Conservation (phyloP, 2,113 vertebrate species). For the Todiramphus saurophagus region DNA sequence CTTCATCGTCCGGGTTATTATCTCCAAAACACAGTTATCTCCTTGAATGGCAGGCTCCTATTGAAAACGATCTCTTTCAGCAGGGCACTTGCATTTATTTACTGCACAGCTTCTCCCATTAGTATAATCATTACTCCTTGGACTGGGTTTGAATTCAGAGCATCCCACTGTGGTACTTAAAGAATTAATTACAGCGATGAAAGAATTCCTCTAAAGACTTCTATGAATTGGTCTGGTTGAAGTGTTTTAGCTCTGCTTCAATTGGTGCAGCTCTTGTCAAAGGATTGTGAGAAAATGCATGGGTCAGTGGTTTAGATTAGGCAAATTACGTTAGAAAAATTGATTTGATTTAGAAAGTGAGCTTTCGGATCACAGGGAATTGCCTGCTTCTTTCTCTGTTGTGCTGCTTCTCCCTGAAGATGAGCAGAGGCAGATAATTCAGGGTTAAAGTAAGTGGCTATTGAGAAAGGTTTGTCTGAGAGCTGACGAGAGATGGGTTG, state of each 20-base stretch:
- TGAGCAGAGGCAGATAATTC: constrained; percentile 24
- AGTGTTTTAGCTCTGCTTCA: constrained; percentile 56
- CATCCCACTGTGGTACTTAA: constrained; percentile 61
- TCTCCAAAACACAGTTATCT: neutral
- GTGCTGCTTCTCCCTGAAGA: neutral
- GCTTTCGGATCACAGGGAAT: constrained; percentile 30
- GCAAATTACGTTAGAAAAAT: constrained; percentile 60
- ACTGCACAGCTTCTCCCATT: constrained; percentile 64
- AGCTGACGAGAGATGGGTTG: neutral
- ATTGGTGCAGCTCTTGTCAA: constrained; percentile 55
- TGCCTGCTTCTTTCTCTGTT: constrained; percentile 18
- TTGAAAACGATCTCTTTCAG: constrained; percentile 9
- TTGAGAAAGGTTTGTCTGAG: constrained; percentile 15
- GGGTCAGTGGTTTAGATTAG: constrained; percentile 53
- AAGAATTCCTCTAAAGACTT: constrained; percentile 64
- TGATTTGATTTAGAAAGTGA: constrained; percentile 60
- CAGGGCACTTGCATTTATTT: constrained; percentile 62
- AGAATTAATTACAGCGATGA: constrained; percentile 67
- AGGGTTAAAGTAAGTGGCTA: constrained; percentile 52
- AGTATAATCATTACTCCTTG: constrained; percentile 66
- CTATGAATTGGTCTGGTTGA: constrained; percentile 52
- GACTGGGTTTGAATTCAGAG: constrained; percentile 62
- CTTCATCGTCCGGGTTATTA: neutral
- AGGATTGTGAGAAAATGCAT: constrained; percentile 44
- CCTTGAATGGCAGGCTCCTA: neutral